Evolutionary conservation across 2,113 vertebrate genomes (phyloP), one percentile per base, ranked within the genome.

Genomic region (Channa maculata): DNA sequence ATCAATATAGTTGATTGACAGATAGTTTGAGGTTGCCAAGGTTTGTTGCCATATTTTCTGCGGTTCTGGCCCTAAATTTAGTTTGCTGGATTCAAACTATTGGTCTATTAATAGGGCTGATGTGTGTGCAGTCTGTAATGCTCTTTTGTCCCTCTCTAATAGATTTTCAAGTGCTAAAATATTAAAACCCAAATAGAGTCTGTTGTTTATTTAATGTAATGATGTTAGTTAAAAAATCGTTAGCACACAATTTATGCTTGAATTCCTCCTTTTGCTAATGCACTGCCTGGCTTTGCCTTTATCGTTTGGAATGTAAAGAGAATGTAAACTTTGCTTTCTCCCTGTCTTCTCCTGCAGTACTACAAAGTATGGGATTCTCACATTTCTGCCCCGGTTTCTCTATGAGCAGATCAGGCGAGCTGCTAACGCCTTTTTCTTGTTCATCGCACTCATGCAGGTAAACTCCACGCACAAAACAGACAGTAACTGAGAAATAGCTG

Each of bases 391-490:
- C 86, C 97, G 98, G 83, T 99, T 99, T 94, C 92, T 99, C 88
- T 99, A 99, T 24, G 98, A 99, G 94, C 98, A 99, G 96, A 98
- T 99, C 92, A 94, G 98, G 86, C 96, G 96, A 92, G 98, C 98
- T 75, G 98, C 98, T 86, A 99, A 99, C 79, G 96, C 98, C 89
- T 99, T 99, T 95, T 99, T 99, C 92, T 96, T 99, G 86, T 99
- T 99, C 94, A 98, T 99, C 92, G 98, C 98, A 92, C 97, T 99
- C 94, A 94, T 99, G 95, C 98, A 99, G 97, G 98, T 99, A 96
- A 75, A 51, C 3, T 46, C 54, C 50, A 15, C 24, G 3, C 38
- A 38, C 50, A 38, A 3, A 51, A 34, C 24, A 0, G 0, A 24
- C 24, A 24, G 24, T 24, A 24, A 24, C 24, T 24, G 6, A 11